Base-by-base conservation (phyloP, 1,140 invertebrate species). In the Drosophila repleta region DNA sequence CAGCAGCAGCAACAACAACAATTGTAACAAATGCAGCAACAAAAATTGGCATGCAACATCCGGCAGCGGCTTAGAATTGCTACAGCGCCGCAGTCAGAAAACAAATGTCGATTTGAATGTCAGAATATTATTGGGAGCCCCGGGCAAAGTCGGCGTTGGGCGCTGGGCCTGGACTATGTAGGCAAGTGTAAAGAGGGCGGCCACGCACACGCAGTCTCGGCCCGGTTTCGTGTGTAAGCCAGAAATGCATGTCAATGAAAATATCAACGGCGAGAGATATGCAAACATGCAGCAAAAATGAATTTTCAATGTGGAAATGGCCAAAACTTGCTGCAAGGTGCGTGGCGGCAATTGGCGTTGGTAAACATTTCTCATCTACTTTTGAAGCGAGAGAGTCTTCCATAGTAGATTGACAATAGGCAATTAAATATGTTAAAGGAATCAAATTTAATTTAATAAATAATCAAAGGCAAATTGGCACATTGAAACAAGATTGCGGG, bases 31-130 rank as follows among this genome's bases (percentile, higher is more conserved):
- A 60, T 53, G 70, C 61, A 70, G 46, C 72, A 67, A 61, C 76
- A 79, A 78, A 87, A 79, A 87, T 87, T 87, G 83, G 83, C 83
- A 87, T 89, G 79, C 83, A 89, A 87, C 83, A 87, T 87, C 83
- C 83, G 83, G 83, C 88, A 75, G 84, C 79, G 65, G 74, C 83
- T 88, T 88, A 87, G 82, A 83, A 87, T 77, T 71, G 82, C 78
- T 75, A 87, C 81, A 87, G 67, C 52, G 53, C 60, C 70, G 63
- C 60, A 64, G 45, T 56, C 70, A 56, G 64, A 88, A 74, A 87
- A 83, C 83, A 83, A 87, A 88, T 87, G 83, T 83, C 84, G 83
- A 87, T 79, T 88, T 76, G 84, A 88, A 87, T 88, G 83, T 88
- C 84, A 70, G 79, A 79, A 79, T 83, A 88, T 83, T 87, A 74